Base-by-base conservation (phyloP, 2,888 invertebrate species). In the Ectemnius continuus region DNA sequence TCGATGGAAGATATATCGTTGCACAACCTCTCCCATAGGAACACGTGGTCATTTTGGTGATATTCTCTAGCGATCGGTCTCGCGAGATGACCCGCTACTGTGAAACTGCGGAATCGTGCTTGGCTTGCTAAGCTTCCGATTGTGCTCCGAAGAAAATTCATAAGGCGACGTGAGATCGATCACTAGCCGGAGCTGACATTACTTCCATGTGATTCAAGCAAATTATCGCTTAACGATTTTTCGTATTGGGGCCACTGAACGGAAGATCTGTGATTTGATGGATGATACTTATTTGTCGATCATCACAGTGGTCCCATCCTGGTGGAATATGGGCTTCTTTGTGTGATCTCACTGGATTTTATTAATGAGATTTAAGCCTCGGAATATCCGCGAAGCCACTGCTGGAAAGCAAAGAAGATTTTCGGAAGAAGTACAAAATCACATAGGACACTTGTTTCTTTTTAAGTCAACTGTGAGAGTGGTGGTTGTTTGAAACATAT, bases 141-240 rank as follows among this genome's bases (percentile, higher is more conserved):
- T 61, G 61, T 14, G 63, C 46, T 64, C 60, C 61, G 68, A 75
- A 75, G 60, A 75, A 36, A 57, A 62, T 8, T 46, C 11, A 63
- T 47, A 57, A 59, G 60, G 62, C 60, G n/a, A 67, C 2, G 28
- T 64, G 26, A 36, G 11, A 46, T 45, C 46, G 18, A 47, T n/a
- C 45, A 63, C 52, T 4, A 23, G 20, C 3, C 28, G 18, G n/a
- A 18, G 20, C 8, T 16, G 59, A 26, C 18, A 46, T 45, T 45
- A 8, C 11, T 13, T 8, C 26, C 71, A 74, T 66, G 74, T 74
- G 74, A 36, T 28, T 57, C 66, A 18, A 16, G n/a, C 36, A 6
- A 16, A 52, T 16, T 36, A 36, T 2, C 4, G 4, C 36, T 60
- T 60, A 60, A 60, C 28, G 60, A 60, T 60, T 60, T 28, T 60